Evolutionary conservation across 2,888 invertebrate species (phyloP).

Genomic region (Marasmarcha lunaedactyla): DNA sequence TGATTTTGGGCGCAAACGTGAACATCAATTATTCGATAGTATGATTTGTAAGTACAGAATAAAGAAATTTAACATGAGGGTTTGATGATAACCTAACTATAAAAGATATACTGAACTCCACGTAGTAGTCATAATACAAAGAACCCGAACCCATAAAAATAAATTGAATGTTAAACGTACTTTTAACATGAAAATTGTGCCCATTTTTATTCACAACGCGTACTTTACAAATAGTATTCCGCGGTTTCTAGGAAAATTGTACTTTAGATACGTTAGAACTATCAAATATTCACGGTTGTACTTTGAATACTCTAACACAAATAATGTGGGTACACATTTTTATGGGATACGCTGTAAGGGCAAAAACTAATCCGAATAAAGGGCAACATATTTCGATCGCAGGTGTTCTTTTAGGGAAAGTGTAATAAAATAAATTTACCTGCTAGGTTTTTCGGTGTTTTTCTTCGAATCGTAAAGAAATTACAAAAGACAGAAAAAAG

Average conservation of each 20-base stretch:
- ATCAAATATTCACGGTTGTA: constrained; percentile 47
- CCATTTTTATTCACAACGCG: constrained; percentile 35
- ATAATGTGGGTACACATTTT: constrained; percentile 49
- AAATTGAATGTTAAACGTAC: too few relatives aligned
- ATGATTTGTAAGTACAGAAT: too few relatives aligned
- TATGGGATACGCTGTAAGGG: constrained; percentile 25
- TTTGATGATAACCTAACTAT: too few relatives aligned
- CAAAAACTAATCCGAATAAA: constrained; percentile 11
- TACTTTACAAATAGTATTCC: constrained; percentile 41
- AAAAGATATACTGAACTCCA: too few relatives aligned
- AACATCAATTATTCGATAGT: too few relatives aligned
- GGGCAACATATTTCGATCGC: constrained; percentile 22
- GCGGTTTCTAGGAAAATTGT: constrained; percentile 36
- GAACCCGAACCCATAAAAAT: too few relatives aligned
- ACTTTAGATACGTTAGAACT: constrained; percentile 29
- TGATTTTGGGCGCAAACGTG: too few relatives aligned
- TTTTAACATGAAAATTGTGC: too few relatives aligned
- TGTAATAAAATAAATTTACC: constrained; percentile 25
- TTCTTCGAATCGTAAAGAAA: too few relatives aligned
- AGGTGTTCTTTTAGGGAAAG: constrained; percentile 34
- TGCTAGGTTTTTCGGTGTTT: neutral
- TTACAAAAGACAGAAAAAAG: too few relatives aligned
- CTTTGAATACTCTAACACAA: constrained; percentile 24
- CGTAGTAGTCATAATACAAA: too few relatives aligned
- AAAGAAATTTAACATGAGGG: too few relatives aligned